Evolutionary conservation across 2,888 invertebrate species (phyloP), one percentile per base, ranked within the genome.

Genomic region (Dynastes hyllus): DNA sequence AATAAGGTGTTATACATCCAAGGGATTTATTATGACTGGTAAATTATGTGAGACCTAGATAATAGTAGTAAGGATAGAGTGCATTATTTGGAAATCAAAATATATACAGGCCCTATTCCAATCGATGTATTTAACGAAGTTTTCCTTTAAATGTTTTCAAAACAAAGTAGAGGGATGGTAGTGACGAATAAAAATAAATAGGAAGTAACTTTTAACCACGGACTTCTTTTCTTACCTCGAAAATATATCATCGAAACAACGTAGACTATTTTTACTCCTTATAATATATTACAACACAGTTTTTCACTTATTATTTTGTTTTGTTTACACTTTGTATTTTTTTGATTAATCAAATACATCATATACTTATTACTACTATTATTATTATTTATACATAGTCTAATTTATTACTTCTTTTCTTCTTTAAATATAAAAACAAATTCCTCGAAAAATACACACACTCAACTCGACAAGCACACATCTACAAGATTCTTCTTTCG

Each of bases 81-180:
- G 29, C 32, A 13, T 70, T 53, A 32, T n/a, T 55, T 50, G 29
- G 16, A 70, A 71, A 53, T 32, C 16, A 71, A 51, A 71, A 71
- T 29, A 55, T 55, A n/a, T n/a, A 16, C 53, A 66, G 66, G 45
- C 66, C 66, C 22, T 11, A 45, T 45, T 66, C 9, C 40, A 37
- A 45, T 66, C 66, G 66, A 66, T 66, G 66, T 45, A 32, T 55
- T 16, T 22, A 55, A 55, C 5, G 5, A 55, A 16, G 16, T 13
- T 51, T 51, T 51, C 13, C 8, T 51, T 51, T 51, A 13, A 51
- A 51, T 16, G 16, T 16, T 53, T 53, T n/a, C 13, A 13, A 51
- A 53, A 53, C 16, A 53, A 13, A 11, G 5, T 53, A 5, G 13
- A 16, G 53, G 53, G 53, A 53, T 53, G 16, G 5, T 53, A 53